These are phyloP conservation scores for Cheilosia grossa DNA, from an alignment of 2,888 invertebrate genomes.

Conservation along the genomic window DNA sequence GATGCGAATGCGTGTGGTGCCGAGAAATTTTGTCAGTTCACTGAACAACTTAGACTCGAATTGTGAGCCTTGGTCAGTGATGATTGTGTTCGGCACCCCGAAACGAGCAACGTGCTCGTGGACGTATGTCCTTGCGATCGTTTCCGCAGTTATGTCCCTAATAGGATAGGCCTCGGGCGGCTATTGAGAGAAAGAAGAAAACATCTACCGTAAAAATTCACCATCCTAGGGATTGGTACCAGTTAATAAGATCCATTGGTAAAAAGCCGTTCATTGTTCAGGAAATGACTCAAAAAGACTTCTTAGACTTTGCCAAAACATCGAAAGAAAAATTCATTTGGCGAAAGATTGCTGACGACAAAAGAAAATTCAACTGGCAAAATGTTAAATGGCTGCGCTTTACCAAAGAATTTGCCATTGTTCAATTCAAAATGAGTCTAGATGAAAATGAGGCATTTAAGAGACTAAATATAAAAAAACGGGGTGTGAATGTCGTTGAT, in stretches of 20 bases:
- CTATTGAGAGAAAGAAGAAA: conserved; percentile 18
- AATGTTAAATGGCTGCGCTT: conserved; percentile 32
- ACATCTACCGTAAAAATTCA: conserved; percentile 3
- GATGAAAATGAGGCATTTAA: conserved; percentile 15
- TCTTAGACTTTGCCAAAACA: conserved; percentile 12
- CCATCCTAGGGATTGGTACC: conserved; percentile 10
- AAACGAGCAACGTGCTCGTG: too few relatives aligned
- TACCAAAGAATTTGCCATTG: conserved; percentile 18
- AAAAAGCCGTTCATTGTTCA: too few relatives aligned
- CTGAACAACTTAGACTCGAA: too few relatives aligned
- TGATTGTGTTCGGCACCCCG: too few relatives aligned
- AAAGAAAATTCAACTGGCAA: conserved; percentile 12
- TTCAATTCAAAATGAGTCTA: conserved; percentile 26
- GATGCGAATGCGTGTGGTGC: too few relatives aligned
- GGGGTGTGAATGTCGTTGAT: conserved; percentile 1
- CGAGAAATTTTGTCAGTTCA: too few relatives aligned
- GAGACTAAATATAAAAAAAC: background rate
- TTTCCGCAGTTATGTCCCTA: too few relatives aligned
- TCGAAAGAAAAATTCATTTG: conserved; percentile 10
- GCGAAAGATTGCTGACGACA: conserved; percentile 7
- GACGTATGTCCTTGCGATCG: too few relatives aligned
- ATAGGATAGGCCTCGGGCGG: too few relatives aligned
- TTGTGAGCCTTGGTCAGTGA: too few relatives aligned
- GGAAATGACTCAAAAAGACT: background rate
- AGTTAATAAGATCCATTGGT: too few relatives aligned